phyloP scores from a whole-genome alignment of 2,888 invertebrate genomes.

The Scelioninae gen. 2 region DNA sequence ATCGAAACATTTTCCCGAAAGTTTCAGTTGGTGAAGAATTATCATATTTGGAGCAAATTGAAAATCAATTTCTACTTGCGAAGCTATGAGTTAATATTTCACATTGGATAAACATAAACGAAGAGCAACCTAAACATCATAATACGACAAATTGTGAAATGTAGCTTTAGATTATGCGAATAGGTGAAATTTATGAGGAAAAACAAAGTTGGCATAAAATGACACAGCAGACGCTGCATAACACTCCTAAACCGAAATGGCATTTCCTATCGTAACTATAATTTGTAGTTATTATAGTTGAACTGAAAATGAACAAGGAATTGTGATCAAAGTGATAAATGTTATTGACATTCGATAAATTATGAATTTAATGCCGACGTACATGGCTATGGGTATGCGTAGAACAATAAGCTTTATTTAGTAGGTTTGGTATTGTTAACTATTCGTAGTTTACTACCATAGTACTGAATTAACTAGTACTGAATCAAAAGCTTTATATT shows the following conservation, averaged over 20 bases:
- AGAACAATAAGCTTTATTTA: slow-evolving; percentile 14
- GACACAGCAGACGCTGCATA: slow-evolving; percentile 6
- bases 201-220: slow-evolving; percentile 17
- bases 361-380: slow-evolving; percentile 14
- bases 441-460: slow-evolving; percentile 9
- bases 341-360: slow-evolving; percentile 39
- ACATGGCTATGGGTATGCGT: slow-evolving; percentile 1
- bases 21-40: too few relatives aligned
- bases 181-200: slow-evolving; percentile 22
- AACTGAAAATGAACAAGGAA: slow-evolving; percentile 22
- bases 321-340: slow-evolving; percentile 35
- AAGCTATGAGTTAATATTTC: not conserved
- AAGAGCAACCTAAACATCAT: slow-evolving; percentile 3
- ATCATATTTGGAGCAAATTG: not conserved
- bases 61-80: not conserved
- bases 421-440: slow-evolving; percentile 6
- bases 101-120: not conserved
- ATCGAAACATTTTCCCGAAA: too few relatives aligned
- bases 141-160: slow-evolving; percentile 8
- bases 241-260: slow-evolving; percentile 9
- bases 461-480: slow-evolving; percentile 6
- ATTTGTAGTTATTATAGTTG: slow-evolving; percentile 20
- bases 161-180: slow-evolving; percentile 3
- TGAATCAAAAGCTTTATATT: not conserved
- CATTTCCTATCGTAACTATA: slow-evolving; percentile 19